phyloP scores from a whole-genome alignment of 2,797 vertebrate species.

The Gallinago nigripennis region DNA sequence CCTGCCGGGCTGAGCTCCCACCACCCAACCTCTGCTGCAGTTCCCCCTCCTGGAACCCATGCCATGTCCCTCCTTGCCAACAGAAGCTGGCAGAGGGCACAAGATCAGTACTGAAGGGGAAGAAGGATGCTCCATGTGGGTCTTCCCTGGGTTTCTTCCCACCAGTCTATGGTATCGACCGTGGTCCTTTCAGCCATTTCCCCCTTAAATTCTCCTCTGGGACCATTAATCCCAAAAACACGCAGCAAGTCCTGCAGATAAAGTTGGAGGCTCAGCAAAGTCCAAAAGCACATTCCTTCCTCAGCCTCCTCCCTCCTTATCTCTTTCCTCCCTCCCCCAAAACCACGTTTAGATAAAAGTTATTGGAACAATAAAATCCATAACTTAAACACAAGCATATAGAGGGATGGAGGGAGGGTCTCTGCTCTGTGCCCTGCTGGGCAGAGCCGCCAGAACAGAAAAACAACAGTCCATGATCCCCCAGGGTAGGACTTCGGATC shows the following conservation, averaged over 20 bases:
- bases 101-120: neutral
- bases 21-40: neutral
- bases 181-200: neutral
- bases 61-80: neutral
- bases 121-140: neutral
- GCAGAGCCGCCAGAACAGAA: neutral
- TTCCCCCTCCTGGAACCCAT: neutral
- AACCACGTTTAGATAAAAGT: conserved; percentile 21
- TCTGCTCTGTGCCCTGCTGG: fast-evolving
- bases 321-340: neutral
- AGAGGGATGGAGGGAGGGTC: neutral
- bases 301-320: conserved; percentile 57
- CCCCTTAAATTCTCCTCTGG: neutral
- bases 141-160: neutral
- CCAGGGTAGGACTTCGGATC: neutral
- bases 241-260: neutral
- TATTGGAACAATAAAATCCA: conserved; percentile 42
- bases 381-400: neutral
- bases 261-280: neutral
- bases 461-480: neutral
- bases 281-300: conserved; percentile 46
- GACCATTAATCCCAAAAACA: neutral
- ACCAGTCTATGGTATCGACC: fast-evolving
- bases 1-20: neutral
- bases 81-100: neutral